phyloP scores from a whole-genome alignment of 2,888 invertebrate species.

The Margaritifera margaritifera region DNA sequence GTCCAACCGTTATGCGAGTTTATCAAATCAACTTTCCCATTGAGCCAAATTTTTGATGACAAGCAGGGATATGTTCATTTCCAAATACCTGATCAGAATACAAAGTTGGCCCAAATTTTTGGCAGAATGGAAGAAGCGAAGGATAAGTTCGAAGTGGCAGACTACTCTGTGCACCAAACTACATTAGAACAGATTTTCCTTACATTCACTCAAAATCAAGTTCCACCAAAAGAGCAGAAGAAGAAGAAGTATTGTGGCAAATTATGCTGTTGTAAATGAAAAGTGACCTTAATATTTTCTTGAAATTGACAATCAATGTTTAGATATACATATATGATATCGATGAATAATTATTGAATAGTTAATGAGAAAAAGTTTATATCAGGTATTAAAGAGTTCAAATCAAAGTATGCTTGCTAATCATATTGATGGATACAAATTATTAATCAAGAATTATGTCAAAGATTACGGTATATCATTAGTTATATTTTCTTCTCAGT shows the following conservation, averaged over 20 bases:
- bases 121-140: slow-evolving; percentile 67
- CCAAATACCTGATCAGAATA: slow-evolving; percentile 64
- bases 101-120: slow-evolving; percentile 69
- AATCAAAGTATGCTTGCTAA: too few species aligned
- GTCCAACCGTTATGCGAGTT: slow-evolving; percentile 58
- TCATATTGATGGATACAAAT: too few species aligned
- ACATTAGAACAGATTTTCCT: slow-evolving; percentile 74
- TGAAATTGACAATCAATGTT: too few species aligned
- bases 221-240: slow-evolving; percentile 39
- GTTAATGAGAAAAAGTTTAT: too few species aligned
- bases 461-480: too few species aligned
- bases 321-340: too few species aligned
- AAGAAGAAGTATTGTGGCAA: slow-evolving; percentile 3
- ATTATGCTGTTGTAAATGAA: slow-evolving; percentile 22
- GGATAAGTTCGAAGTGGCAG: slow-evolving; percentile 57
- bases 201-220: slow-evolving; percentile 72
- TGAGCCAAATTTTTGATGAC: slow-evolving; percentile 81
- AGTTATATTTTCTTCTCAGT: too few species aligned
- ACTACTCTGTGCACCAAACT: slow-evolving; percentile 72
- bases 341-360: too few species aligned
- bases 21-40: slow-evolving; percentile 76
- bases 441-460: too few species aligned
- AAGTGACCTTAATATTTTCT: too few species aligned
- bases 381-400: too few species aligned
- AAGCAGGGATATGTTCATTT: slow-evolving; percentile 76